Evolutionary conservation across 2,113 vertebrate species (phyloP), one percentile per base, ranked within the genome.

Genomic region (Protobothrops mucrosquamatus): DNA sequence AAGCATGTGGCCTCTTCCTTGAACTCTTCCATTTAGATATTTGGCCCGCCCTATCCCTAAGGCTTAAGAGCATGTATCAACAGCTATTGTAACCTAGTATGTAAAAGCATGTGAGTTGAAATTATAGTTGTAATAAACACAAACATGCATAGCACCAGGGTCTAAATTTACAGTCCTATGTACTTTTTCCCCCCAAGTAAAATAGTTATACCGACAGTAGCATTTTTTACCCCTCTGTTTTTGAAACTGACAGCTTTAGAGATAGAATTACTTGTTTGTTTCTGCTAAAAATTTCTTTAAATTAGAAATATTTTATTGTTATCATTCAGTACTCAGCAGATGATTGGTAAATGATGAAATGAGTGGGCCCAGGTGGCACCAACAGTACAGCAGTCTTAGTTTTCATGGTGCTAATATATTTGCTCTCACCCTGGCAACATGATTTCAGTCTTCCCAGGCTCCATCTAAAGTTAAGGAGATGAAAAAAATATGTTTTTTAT

Each of bases 401-500:
- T 52, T 56, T 57, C 52, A 69, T 92, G 86, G 57, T 52, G 6
- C 14, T 69, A 61, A 87, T 92, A 85, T 94, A 34, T 92, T 94
- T 87, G 89, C 57, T 46, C 39, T 92, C 51, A 29, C 26, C 52
- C 59, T 64, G 81, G 88, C 81, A 92, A 92, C 88, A 87, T 56
- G 26, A 57, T 89, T 86, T 64, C 55, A 87, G 46, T 51, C 88
- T 85, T 92, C 56, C 56, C 91, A n/a, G 6, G 56, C 88, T 92
- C 69, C 11, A 29, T 89, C 69, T 86, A 86, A 92, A 92, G 57
- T 92, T 92, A 90, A 92, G 87, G 69, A 85, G 88, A 86, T 93
- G 74, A 91, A 89, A 85, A 39, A 86, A 69, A 69, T n/a, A 91
- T 23, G 88, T 93, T 89, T 93, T 87, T 91, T 61, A 86, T 91